Percentiles rank a stretch among this genome's conserved stretches.
Conservation (phyloP, 2,797 vertebrate genomes). For the Perodicticus potto region DNA sequence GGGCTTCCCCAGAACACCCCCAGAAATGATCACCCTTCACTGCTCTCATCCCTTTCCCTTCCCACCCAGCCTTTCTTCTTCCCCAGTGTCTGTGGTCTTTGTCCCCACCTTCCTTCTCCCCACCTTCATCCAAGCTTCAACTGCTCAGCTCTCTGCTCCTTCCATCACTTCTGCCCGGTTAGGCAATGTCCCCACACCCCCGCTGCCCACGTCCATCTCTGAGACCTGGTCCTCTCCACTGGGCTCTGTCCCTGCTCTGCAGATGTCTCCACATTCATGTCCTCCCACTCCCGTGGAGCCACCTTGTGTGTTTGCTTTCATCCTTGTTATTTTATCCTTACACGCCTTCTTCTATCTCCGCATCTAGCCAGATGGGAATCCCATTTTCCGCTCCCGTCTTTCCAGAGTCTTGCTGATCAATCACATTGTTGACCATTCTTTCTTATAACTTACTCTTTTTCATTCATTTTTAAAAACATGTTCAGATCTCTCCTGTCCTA, state of each 20-base stretch:
- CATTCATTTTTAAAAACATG: neutral
- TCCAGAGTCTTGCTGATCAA: neutral
- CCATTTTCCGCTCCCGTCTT: neutral
- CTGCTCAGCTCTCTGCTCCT: neutral
- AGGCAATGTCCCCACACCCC: neutral
- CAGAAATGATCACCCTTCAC: neutral
- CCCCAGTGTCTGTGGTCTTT: neutral
- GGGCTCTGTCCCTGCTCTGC: neutral
- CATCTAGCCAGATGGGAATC: neutral
- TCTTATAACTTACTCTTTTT: neutral
- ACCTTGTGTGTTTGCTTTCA: no score
- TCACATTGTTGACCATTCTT: neutral
- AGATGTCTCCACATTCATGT: neutral
- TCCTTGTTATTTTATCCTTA: neutral
- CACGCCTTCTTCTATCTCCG: neutral
- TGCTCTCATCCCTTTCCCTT: fast-evolving
- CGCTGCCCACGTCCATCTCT: fast-evolving
- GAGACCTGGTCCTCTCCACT: neutral
- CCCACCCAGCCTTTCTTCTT: neutral
- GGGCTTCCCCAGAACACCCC: neutral
- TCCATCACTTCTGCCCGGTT: neutral
- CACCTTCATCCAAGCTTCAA: neutral
- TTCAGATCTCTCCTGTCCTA: neutral
- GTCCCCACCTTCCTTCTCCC: neutral
- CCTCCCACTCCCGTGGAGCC: fast-evolving